Percentiles rank a stretch among this genome's conserved stretches.
phyloP scores from a whole-genome alignment of 2,797 vertebrate species.

The Benthosema pterotum region DNA sequence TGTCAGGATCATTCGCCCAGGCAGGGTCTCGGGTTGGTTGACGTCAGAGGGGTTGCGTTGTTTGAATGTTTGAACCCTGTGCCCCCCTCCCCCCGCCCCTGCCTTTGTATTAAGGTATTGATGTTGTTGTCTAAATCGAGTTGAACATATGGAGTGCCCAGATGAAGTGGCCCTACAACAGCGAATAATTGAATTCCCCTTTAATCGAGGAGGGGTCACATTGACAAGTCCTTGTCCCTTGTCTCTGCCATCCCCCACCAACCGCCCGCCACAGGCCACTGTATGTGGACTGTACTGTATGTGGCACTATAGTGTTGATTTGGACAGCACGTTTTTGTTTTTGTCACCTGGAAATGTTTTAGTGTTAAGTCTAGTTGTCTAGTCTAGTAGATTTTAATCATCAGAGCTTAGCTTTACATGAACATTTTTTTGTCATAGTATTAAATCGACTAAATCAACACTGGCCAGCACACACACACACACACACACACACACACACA shows the following conservation, averaged over 20 bases:
- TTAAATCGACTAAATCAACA: no score
- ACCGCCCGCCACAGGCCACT: no score
- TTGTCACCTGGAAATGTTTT: no score
- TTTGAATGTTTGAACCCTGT: slow-evolving; percentile 38
- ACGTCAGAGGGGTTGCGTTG: slow-evolving; percentile 21
- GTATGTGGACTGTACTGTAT: no score
- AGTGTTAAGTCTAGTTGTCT: no score
- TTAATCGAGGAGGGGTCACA: slow-evolving; percentile 10
- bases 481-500: no score
- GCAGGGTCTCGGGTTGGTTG: slow-evolving; percentile 15
- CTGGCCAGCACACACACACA: no score
- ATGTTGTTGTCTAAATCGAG: slow-evolving; percentile 22
- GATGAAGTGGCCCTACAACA: not conserved
- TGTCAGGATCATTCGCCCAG: slow-evolving; percentile 34
- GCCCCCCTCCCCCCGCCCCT: not conserved
- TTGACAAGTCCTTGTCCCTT: slow-evolving; percentile 12
- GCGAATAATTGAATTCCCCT: slow-evolving; percentile 32
- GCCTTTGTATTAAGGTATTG: slow-evolving; percentile 22
- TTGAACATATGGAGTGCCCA: slow-evolving; percentile 12
- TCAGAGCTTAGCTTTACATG: no score
- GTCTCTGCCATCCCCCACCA: not conserved
- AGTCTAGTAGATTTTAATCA: no score
- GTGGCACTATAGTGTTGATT: no score
- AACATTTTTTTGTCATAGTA: no score
- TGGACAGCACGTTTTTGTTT: no score